Evolutionary conservation across 2,113 vertebrate species (phyloP).

Genomic region (Mirounga angustirostris): DNA sequence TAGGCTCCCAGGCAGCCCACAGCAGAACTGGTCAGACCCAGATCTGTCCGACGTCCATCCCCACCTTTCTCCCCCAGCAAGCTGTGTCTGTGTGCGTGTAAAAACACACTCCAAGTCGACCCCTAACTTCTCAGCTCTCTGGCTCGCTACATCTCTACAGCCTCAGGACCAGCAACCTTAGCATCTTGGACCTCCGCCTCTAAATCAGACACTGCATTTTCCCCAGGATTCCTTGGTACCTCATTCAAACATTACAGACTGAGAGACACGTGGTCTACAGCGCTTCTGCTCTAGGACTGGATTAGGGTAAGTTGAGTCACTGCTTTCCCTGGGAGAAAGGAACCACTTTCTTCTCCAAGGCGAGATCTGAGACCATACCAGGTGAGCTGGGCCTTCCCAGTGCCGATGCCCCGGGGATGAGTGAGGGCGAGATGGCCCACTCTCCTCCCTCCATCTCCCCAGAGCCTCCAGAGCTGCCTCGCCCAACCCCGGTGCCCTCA

Average conservation of each 20-base stretch:
- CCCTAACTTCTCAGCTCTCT: background rate
- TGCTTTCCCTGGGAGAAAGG: too few species aligned
- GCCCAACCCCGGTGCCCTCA: slow-evolving; percentile 69
- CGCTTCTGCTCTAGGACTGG: background rate
- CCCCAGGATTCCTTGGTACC: too few species aligned
- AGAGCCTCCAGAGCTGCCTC: background rate
- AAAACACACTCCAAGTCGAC: too few species aligned
- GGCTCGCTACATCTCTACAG: background rate
- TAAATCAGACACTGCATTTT: background rate
- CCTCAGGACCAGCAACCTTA: background rate
- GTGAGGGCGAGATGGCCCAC: background rate
- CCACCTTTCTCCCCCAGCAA: background rate
- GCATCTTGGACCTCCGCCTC: background rate
- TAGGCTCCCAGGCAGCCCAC: too few species aligned
- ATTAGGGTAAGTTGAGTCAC: background rate
- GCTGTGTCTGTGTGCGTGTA: background rate
- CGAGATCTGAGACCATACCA: background rate
- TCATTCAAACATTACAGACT: rapidly evolving
- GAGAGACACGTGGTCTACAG: rapidly evolving
- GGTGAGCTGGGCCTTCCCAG: background rate
- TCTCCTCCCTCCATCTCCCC: background rate
- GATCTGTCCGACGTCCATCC: background rate
- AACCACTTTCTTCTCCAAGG: background rate
- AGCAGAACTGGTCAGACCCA: background rate
- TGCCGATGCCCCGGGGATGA: rapidly evolving